Base-by-base conservation (phyloP, 1,140 invertebrate species). In the Neotoxoptera formosana region DNA sequence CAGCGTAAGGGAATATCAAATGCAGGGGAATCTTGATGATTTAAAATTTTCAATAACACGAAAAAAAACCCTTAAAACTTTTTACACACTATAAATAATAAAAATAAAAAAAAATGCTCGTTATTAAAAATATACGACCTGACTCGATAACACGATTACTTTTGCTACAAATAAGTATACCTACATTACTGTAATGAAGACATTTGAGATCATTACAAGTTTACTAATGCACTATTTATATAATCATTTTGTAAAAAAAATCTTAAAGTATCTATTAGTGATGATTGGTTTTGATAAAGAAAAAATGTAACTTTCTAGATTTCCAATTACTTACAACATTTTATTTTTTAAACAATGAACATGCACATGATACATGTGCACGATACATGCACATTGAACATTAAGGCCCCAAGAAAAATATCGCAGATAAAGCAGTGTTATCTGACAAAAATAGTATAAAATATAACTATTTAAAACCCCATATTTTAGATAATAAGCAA, bases 11-110 rank as follows among this genome's bases (percentile, higher is more conserved):
- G 30, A 76, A 76, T 76, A 76, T 76, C n/a, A 11, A n/a, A n/a
- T 76, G 14, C n/a, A 76, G 60, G 14, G 3, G 60, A 76, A 76
- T 76, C 60, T 76, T 76, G 30, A 76, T 76, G n/a, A 76, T 76
- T 76, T 76, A 17, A 76, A 76, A 76, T 76, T 76, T n/a, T 76
- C n/a, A 76, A 76, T 76, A n/a, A 76, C 14, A n/a, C 60, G 30
- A 76, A 76, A 76, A 60, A 67, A 76, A 76, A 76, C n/a, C 60
- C 60, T 76, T n/a, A 76, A 76, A n/a, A 76, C 60, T 76, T 76
- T 76, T n/a, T 76, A n/a, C 60, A n/a, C 60, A n/a, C 60, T 34
- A 76, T 76, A 76, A 76, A 76, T 76, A 76, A 76, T 76, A 60
- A 60, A 30, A 76, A 67, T n/a, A 67, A n/a, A 76, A 67, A n/a